Evolutionary conservation across 2,888 invertebrate species (phyloP).

Genomic region (Thyatira batis): DNA sequence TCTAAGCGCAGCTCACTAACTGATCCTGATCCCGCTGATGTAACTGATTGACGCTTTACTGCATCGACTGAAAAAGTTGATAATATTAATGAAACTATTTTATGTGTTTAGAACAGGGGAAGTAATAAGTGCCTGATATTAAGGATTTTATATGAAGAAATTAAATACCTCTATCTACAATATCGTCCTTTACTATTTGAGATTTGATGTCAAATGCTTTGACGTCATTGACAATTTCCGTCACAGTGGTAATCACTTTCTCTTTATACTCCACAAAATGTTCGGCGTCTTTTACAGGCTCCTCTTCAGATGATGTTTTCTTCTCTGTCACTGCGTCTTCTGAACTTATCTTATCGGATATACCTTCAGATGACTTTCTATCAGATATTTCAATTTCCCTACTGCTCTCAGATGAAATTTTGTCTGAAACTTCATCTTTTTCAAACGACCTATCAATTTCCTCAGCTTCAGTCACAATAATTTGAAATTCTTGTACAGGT

Average conservation of each 20-base stretch:
- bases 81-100: background rate
- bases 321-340: constrained; percentile 80
- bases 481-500: constrained; percentile 71
- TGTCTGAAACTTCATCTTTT: constrained; percentile 74
- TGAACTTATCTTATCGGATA: constrained; percentile 77
- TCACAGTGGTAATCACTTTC: constrained; percentile 35
- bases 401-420: constrained; percentile 79
- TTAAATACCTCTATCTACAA: constrained; percentile 50
- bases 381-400: constrained; percentile 78
- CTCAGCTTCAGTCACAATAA: constrained; percentile 77
- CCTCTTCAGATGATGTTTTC: constrained; percentile 77
- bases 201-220: constrained; percentile 44
- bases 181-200: constrained; percentile 47
- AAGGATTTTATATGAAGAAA: too few species aligned
- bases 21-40: constrained; percentile 73
- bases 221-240: constrained; percentile 34
- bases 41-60: constrained; percentile 71
- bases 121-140: too few species aligned
- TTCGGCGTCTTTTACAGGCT: constrained; percentile 51
- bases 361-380: constrained; percentile 76
- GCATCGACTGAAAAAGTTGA: constrained; percentile 51
- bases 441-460: constrained; percentile 71
- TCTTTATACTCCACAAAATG: constrained; percentile 31
- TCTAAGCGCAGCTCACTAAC: constrained; percentile 69
- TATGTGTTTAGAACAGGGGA: background rate